Conservation (phyloP, 23 tunicate species). For the Trididemnum clinides region DNA sequence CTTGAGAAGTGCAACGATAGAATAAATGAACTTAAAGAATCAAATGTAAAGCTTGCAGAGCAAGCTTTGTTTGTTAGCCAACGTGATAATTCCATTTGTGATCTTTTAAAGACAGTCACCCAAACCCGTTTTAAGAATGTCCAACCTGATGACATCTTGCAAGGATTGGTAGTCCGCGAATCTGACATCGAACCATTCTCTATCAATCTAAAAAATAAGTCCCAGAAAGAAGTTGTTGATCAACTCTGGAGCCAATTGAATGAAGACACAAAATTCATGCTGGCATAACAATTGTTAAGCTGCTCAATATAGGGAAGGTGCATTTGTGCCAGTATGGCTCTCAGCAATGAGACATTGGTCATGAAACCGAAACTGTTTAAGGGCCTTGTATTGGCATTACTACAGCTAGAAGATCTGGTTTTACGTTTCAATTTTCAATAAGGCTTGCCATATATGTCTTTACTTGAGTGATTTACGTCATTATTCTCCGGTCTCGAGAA, state of each 20-base stretch:
- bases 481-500: too few relatives aligned
- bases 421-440: too few relatives aligned
- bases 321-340: too few relatives aligned
- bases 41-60: background rate
- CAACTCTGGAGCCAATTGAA: background rate
- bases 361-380: too few relatives aligned
- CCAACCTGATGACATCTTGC: background rate
- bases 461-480: too few relatives aligned
- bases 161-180: background rate
- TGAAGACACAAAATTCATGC: too few relatives aligned
- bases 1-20: background rate
- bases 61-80: background rate
- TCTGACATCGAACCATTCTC: slow-evolving; percentile 6
- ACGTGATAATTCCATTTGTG: background rate
- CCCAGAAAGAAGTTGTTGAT: background rate
- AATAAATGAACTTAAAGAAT: background rate
- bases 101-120: background rate
- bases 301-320: too few relatives aligned
- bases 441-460: too few relatives aligned
- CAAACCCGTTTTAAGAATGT: background rate
- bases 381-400: too few relatives aligned
- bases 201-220: background rate
- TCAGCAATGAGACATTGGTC: too few relatives aligned
- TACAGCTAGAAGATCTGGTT: too few relatives aligned
- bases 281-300: too few relatives aligned